Percentiles rank a stretch among this genome's conserved stretches.
phyloP scores from a whole-genome alignment of 2,113 vertebrate species.

The Chroicocephalus ridibundus region DNA sequence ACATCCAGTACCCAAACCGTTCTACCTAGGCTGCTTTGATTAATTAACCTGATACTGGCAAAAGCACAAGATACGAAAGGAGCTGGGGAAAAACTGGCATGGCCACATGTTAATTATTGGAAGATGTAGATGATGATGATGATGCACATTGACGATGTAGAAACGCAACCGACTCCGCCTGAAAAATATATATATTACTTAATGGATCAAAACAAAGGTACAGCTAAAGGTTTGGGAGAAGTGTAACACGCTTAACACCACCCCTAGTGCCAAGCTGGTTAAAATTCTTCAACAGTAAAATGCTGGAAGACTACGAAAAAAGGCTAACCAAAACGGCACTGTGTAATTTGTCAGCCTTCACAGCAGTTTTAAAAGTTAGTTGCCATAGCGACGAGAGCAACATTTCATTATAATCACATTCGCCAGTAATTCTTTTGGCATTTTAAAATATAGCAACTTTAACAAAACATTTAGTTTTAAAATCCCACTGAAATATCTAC shows the following conservation, averaged over 20 bases:
- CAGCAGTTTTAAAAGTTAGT: constrained; percentile 49
- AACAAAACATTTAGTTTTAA: constrained; percentile 24
- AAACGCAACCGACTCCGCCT: background rate
- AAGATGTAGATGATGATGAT: background rate
- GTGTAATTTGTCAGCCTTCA: constrained; percentile 43
- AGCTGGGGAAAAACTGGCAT: background rate
- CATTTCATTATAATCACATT: constrained; percentile 49
- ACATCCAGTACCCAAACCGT: background rate
- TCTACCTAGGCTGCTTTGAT: background rate
- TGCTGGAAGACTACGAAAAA: background rate
- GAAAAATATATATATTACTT: background rate
- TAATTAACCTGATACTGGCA: background rate
- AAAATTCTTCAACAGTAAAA: constrained; percentile 42
- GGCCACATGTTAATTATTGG: background rate
- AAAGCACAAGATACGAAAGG: background rate
- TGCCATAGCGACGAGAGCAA: constrained; percentile 64
- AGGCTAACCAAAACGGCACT: background rate
- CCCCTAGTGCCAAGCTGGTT: background rate
- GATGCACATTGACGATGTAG: background rate
- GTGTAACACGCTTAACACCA: background rate
- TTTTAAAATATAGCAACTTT: constrained; percentile 47
- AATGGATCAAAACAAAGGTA: background rate
- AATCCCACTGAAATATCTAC: background rate
- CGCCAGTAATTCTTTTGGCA: constrained; percentile 17
- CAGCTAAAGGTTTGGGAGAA: background rate